Evolutionary conservation across 2,888 invertebrate genomes (phyloP), one percentile per base, ranked within the genome.

Genomic region (Drosophila longiperda): DNA sequence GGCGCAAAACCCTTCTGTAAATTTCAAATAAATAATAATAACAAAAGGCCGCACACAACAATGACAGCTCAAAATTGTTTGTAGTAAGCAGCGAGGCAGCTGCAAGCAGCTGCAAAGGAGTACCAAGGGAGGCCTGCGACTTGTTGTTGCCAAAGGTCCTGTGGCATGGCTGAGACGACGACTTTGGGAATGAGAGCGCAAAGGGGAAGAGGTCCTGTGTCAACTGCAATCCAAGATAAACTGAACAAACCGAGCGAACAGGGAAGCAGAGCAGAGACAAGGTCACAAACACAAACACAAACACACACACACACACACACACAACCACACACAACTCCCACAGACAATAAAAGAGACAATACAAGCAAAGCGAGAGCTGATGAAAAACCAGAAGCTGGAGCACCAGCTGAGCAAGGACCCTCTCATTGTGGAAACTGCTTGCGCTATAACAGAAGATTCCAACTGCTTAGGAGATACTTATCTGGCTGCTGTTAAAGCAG

Each of bases 391-490:
- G 59, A 29, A 52, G 42, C 23, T 12, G 48, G 20, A 64, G 53
- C 45, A 57, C 50, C 49, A 50, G 54, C 17, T 40, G 54, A 55
- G 40, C 55, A 23, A 48, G 66, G 49, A 52, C 36, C 2, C 69
- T 62, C 70, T 71, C 63, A 77, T 87, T 83, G 61, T 75, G 75
- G 75, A 57, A 55, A 62, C 70, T 78, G 79, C 79, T 81, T 72
- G 71, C 52, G 83, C 77, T 64, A 87, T 82, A 87, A 77, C 75
- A 87, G 71, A 79, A 86, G 82, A 86, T 85, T 83, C 71, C 89
- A 77, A 88, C 84, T 85, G 89, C 84, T 85, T 88, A 86, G 87
- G 77, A 78, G 89, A 85, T 85, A 81, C 84, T 85, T 85, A 85
- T 88, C 84, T 66, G 78, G 67, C 62, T 59, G 45, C 32, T 50